Evolutionary conservation across 2,113 vertebrate species (phyloP).

Genomic region (Butorides virescens): DNA sequence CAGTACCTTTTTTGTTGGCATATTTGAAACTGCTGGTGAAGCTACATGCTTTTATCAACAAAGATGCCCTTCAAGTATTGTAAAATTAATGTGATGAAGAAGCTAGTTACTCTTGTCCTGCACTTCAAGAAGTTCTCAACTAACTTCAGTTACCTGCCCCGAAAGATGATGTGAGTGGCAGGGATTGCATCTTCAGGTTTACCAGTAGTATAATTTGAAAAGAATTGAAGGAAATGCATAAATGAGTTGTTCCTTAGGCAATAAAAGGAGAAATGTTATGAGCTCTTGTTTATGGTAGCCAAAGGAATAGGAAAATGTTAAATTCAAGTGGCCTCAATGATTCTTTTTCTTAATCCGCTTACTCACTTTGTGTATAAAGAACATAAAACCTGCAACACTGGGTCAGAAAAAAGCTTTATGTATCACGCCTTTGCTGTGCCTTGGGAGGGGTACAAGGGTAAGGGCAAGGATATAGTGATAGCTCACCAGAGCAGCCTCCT

Average conservation of each 20-base stretch:
- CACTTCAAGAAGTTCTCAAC: background rate
- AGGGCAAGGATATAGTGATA: background rate
- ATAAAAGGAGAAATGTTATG: background rate
- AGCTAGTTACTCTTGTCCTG: background rate
- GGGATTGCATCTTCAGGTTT: background rate
- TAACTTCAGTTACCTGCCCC: background rate
- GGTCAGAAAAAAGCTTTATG: background rate
- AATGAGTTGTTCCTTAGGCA: background rate
- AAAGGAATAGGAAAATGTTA: background rate
- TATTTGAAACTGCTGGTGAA: background rate
- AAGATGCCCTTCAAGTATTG: background rate
- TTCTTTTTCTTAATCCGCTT: background rate
- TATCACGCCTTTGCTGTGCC: background rate
- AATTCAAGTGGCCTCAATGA: background rate
- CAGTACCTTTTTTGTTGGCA: background rate
- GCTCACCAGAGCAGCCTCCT: background rate
- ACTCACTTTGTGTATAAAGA: background rate
- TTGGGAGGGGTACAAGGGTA: background rate
- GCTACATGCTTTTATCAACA: background rate
- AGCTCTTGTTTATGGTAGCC: background rate
- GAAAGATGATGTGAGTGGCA: background rate
- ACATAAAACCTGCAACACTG: background rate
- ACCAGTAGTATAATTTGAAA: background rate
- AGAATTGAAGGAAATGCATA: background rate
- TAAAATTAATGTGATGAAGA: background rate